Evolutionary conservation across 2,888 invertebrate genomes (phyloP).

Genomic region (Microctonus brassicae): DNA sequence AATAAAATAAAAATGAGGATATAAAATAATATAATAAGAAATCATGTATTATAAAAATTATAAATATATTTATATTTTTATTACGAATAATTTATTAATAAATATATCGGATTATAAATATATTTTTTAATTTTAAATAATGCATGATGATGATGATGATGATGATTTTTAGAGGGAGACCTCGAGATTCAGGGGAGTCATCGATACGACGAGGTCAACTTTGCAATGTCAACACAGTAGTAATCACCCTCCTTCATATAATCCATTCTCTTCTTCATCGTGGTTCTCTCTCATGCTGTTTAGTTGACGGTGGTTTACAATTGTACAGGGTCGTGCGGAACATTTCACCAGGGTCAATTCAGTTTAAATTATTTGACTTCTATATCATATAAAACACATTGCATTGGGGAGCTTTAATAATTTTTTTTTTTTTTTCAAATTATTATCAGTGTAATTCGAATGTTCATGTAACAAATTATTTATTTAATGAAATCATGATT

Average conservation of each 20-base stretch:
- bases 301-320: slow-evolving; percentile 30
- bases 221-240: slow-evolving; percentile 11
- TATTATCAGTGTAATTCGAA: too few relatives aligned
- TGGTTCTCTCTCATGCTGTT: slow-evolving; percentile 24
- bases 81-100: too few relatives aligned
- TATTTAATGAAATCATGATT: too few relatives aligned
- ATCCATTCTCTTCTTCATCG: not conserved
- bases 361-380: slow-evolving; percentile 53
- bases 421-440: too few relatives aligned
- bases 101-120: not conserved
- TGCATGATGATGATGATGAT: not conserved
- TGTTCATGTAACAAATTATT: too few relatives aligned
- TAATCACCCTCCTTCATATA: slow-evolving; percentile 11
- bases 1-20: not conserved
- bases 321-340: slow-evolving; percentile 46
- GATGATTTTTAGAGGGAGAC: not conserved
- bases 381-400: slow-evolving; percentile 30
- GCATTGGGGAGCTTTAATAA: slow-evolving; percentile 12
- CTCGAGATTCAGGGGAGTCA: not conserved
- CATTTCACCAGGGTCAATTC: slow-evolving; percentile 52
- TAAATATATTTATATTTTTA: too few relatives aligned
- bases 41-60: too few relatives aligned
- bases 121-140: not conserved
- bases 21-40: too few relatives aligned
- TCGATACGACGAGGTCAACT: slow-evolving; percentile 4